A percentile compares a stretch with the other conserved stretches of the same genome.
These are phyloP conservation scores for Bujurquina vittata DNA, from an alignment of 2,113 vertebrate species.

Conservation along the genomic window DNA sequence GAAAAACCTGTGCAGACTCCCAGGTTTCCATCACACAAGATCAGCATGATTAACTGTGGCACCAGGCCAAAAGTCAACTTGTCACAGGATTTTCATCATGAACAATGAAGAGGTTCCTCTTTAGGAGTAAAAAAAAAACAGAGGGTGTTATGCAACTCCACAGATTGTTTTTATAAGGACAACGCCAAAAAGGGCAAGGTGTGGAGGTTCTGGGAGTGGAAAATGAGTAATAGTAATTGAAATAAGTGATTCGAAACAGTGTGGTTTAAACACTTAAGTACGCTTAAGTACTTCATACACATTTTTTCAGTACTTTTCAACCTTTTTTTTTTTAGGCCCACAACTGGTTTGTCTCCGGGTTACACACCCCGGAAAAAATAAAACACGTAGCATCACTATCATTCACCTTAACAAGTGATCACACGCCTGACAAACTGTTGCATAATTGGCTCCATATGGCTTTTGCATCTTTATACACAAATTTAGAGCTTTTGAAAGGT, in stretches of 20 bases:
- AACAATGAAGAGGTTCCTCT: neutral
- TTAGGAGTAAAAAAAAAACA: neutral
- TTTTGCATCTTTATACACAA: constrained; percentile 17
- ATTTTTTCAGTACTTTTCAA: neutral
- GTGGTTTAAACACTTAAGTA: neutral
- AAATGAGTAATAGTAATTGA: neutral
- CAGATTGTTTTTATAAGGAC: neutral
- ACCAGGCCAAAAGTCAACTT: neutral
- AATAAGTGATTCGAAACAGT: neutral
- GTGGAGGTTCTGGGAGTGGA: neutral
- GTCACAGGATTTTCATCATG: neutral
- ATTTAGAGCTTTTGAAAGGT: constrained; percentile 3
- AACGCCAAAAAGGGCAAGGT: neutral
- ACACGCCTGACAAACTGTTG: constrained; percentile 26
- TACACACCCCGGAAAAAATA: neutral
- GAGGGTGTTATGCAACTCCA: neutral
- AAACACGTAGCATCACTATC: neutral
- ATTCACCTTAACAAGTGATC: neutral
- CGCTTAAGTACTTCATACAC: neutral
- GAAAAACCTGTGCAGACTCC: neutral
- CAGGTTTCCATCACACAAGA: neutral
- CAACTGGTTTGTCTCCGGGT: neutral
- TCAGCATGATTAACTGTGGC: neutral
- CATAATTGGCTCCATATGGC: constrained; percentile 10
- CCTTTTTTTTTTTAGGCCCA: neutral